Conservation (phyloP, 2,113 vertebrate species). For the Mustela lutreola region DNA sequence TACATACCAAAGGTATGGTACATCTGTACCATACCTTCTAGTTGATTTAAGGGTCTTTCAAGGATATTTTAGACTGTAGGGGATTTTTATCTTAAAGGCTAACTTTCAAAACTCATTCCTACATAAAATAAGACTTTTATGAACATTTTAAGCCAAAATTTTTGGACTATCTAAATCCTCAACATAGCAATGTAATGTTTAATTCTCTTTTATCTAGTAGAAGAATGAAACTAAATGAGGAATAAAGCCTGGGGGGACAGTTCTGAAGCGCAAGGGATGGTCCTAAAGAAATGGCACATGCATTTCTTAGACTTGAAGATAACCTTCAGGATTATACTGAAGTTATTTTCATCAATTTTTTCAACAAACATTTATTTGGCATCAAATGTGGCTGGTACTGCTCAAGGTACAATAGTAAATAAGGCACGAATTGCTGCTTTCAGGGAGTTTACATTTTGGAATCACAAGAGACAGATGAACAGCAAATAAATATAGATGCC, state of each 20-base stretch:
- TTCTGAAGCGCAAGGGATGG: neutral
- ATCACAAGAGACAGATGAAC: neutral
- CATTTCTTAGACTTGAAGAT: neutral
- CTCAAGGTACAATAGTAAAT: neutral
- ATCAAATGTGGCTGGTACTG: neutral
- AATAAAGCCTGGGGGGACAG: neutral
- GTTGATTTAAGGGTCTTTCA: conserved; percentile 40
- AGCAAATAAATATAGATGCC: neutral
- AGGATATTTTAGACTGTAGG: conserved; percentile 28
- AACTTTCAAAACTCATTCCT: conserved; percentile 38
- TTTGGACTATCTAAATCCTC: neutral
- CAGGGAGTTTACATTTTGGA: neutral
- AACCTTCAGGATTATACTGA: neutral
- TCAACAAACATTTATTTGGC: neutral
- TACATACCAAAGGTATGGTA: neutral
- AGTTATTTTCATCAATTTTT: conserved; percentile 5
- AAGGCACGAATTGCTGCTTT: neutral
- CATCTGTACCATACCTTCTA: neutral
- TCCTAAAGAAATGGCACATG: neutral
- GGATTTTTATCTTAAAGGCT: conserved; percentile 22
- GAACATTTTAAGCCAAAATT: conserved; percentile 9
- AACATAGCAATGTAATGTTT: neutral
- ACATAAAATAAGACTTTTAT: conserved; percentile 19
- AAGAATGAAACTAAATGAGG: neutral
- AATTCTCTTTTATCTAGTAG: neutral